A percentile compares a stretch with the other conserved stretches of the same genome.
Conservation (phyloP, 2,113 vertebrate species). For the Tilapia sparmanii region DNA sequence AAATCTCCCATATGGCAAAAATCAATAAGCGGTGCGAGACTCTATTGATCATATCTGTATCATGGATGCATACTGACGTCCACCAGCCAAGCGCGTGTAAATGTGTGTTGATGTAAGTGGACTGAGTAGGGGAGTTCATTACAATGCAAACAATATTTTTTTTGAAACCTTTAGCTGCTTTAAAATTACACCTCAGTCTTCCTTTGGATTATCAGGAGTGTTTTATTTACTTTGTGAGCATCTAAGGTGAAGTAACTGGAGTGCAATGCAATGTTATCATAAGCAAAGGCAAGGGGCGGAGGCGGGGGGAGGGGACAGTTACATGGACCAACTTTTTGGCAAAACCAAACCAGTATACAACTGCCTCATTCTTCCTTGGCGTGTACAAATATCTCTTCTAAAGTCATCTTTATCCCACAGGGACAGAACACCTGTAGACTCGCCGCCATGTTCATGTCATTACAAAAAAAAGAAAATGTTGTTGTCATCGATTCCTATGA, state of each 20-base stretch:
- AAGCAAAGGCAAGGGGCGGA: neutral
- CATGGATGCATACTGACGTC: slow-evolving; percentile 37
- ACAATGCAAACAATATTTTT: neutral
- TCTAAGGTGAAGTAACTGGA: neutral
- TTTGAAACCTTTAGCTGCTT: neutral
- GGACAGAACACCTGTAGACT: neutral
- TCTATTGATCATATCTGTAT: slow-evolving; percentile 58
- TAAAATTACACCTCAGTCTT: neutral
- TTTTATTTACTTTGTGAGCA: neutral
- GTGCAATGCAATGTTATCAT: neutral
- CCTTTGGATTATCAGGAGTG: neutral
- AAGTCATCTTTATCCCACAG: neutral
- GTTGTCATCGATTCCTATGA: slow-evolving; percentile 4
- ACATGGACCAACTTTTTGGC: neutral
- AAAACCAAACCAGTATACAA: neutral
- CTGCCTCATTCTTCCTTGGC: neutral
- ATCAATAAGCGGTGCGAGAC: slow-evolving; percentile 58
- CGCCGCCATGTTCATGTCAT: neutral
- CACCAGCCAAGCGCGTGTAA: neutral
- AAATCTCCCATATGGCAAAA: slow-evolving; percentile 55
- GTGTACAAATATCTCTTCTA: neutral
- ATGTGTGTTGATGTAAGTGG: neutral
- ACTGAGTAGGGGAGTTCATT: neutral
- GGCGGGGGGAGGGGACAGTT: neutral
- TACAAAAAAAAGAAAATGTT: neutral